phyloP scores from a whole-genome alignment of 2,797 vertebrate species.

The Etheostoma nigrum region DNA sequence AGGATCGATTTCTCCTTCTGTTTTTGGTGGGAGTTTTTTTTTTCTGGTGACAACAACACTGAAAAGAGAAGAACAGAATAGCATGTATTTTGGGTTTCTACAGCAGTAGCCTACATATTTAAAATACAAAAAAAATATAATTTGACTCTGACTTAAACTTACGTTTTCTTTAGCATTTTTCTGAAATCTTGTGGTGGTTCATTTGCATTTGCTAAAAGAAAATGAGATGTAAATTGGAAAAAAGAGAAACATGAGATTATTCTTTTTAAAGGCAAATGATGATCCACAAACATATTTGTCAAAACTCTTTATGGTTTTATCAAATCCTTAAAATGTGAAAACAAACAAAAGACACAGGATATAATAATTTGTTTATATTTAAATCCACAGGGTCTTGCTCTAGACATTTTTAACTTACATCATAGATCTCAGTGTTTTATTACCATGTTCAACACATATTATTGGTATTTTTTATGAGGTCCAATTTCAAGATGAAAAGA shows the following conservation, averaged over 20 bases:
- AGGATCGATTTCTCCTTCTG: conserved; percentile 84
- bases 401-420: neutral
- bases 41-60: conserved; percentile 74
- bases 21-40: conserved; percentile 75
- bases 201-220: conserved; percentile 61
- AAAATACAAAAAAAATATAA: neutral
- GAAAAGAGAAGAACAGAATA: conserved; percentile 21
- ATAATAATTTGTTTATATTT: neutral
- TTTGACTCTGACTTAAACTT: conserved; percentile 31
- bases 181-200: conserved; percentile 81
- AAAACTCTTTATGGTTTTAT: neutral
- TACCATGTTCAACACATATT: neutral
- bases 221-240: neutral
- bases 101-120: neutral
- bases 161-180: conserved; percentile 90
- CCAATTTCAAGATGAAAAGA: neutral
- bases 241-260: neutral
- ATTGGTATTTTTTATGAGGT: neutral
- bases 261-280: neutral
- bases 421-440: neutral
- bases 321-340: neutral
- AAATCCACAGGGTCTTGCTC: neutral
- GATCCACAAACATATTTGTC: neutral
- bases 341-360: neutral
- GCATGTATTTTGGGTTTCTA: neutral